phyloP scores from a whole-genome alignment of 92 coral and sea anemone genomes.

The Isaurus tuberculatus region DNA sequence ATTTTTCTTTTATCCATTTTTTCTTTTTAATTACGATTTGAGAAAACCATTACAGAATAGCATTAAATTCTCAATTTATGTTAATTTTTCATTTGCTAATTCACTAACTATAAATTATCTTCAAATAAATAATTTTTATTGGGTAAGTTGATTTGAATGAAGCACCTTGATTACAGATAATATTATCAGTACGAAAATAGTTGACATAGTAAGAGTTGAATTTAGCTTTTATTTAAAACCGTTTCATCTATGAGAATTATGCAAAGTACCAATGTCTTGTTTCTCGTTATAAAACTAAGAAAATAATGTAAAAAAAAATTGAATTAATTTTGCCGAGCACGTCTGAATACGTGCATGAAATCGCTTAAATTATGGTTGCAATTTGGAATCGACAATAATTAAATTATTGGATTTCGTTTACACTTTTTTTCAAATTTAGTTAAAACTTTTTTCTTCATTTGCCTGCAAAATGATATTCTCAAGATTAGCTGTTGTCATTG shows the following conservation, averaged over 20 bases:
- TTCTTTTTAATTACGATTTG: background rate
- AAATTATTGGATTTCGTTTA: background rate
- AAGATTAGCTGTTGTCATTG: background rate
- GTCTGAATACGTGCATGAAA: background rate
- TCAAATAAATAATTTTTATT: too few relatives aligned
- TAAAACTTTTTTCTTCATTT: slow-evolving; percentile 12
- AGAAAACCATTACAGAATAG: too few relatives aligned
- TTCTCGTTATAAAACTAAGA: background rate
- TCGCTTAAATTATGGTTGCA: background rate
- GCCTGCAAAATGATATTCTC: slow-evolving; percentile 35
- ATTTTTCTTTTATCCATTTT: background rate
- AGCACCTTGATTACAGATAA: too few relatives aligned
- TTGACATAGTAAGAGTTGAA: background rate
- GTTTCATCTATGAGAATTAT: slow-evolving; percentile 1
- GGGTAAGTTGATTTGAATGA: too few relatives aligned
- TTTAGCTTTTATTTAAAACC: background rate
- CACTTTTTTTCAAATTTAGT: slow-evolving; percentile 27
- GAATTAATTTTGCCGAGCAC: background rate
- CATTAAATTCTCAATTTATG: too few relatives aligned
- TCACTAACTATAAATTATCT: too few relatives aligned
- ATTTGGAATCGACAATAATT: background rate
- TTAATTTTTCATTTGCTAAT: too few relatives aligned
- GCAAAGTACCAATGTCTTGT: slow-evolving; percentile 1
- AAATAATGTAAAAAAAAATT: background rate
- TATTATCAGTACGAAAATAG: background rate